Conservation (phyloP, 2,888 invertebrate species). For the Diloba caeruleocephala region DNA sequence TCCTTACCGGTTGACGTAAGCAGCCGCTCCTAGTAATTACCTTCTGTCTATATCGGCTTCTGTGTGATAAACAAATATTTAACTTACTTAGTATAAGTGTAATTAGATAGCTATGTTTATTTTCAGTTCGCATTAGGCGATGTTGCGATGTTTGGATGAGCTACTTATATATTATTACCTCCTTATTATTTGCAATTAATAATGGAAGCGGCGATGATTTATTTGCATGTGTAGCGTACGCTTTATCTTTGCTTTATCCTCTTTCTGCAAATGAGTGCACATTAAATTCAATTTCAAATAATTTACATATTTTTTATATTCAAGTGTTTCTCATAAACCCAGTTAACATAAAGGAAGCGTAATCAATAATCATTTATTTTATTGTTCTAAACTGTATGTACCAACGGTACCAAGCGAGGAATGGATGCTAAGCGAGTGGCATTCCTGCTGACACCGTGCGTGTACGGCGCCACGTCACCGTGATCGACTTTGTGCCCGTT, state of each 20-base stretch:
- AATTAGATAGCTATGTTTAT: slow-evolving; percentile 39
- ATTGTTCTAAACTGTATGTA: slow-evolving; percentile 41
- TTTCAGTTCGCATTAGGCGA: slow-evolving; percentile 12
- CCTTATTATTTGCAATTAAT: no score
- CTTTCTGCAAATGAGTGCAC: no score
- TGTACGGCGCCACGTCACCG: slow-evolving; percentile 42
- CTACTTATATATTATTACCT: slow-evolving; percentile 3
- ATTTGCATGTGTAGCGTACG: no score
- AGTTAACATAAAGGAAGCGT: slow-evolving; percentile 18
- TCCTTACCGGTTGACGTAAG: slow-evolving; percentile 37
- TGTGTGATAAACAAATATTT: slow-evolving; percentile 30
- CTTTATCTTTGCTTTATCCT: no score
- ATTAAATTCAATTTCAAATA: not conserved
- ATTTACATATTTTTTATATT: not conserved
- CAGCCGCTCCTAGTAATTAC: slow-evolving; percentile 40
- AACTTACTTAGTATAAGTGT: slow-evolving; percentile 27
- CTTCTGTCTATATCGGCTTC: slow-evolving; percentile 34
- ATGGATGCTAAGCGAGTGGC: slow-evolving; percentile 46
- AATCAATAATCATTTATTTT: slow-evolving; percentile 47
- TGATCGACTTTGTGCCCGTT: slow-evolving; percentile 42
- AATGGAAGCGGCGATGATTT: no score
- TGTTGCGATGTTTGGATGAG: slow-evolving; percentile 7
- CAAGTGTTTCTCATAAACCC: not conserved
- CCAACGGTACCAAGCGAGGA: slow-evolving; percentile 51
- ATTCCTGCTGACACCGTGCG: slow-evolving; percentile 45